Evolutionary conservation across 1,140 invertebrate species (phyloP).

Genomic region (Drosophila neocordata): DNA sequence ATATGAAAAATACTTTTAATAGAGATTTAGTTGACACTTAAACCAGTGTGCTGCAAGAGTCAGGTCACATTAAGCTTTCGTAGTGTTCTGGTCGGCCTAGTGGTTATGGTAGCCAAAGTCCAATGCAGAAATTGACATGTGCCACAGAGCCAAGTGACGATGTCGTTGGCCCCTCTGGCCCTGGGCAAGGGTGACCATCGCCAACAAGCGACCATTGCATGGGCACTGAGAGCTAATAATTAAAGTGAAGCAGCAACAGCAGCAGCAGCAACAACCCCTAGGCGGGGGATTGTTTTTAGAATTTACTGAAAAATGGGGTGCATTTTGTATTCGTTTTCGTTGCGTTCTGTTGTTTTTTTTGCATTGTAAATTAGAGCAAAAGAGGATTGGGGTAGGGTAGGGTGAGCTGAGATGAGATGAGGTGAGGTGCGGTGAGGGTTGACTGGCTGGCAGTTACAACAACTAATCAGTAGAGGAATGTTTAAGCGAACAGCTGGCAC

Average conservation of each 20-base stretch:
- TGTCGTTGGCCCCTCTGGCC: conserved; percentile 44
- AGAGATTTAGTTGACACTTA: not conserved
- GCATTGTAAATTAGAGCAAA: conserved; percentile 64
- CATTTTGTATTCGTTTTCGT: conserved; percentile 31
- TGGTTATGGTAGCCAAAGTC: conserved; percentile 36
- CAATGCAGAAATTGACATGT: conserved; percentile 67
- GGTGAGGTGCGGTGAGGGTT: conserved; percentile 31
- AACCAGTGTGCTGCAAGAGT: not conserved
- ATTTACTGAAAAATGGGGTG: conserved; percentile 53
- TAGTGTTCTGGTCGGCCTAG: conserved; percentile 13
- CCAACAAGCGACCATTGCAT: too few relatives aligned
- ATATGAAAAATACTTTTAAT: too few relatives aligned
- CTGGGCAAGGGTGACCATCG: conserved; percentile 44
- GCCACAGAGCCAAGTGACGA: conserved; percentile 45
- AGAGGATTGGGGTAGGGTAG: not conserved
- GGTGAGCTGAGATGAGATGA: not conserved
- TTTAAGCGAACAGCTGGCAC: conserved; percentile 60
- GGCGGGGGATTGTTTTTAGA: conserved; percentile 31
- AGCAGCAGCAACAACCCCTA: conserved; percentile 59
- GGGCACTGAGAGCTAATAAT: conserved; percentile 72
- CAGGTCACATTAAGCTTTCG: not conserved
- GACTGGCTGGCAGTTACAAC: conserved; percentile 43
- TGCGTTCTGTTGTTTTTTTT: conserved; percentile 23
- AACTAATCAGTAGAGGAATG: conserved; percentile 58
- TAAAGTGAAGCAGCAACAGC: conserved; percentile 62